phyloP scores from a whole-genome alignment of 2,888 invertebrate species.

The Pherbina coryleti region DNA sequence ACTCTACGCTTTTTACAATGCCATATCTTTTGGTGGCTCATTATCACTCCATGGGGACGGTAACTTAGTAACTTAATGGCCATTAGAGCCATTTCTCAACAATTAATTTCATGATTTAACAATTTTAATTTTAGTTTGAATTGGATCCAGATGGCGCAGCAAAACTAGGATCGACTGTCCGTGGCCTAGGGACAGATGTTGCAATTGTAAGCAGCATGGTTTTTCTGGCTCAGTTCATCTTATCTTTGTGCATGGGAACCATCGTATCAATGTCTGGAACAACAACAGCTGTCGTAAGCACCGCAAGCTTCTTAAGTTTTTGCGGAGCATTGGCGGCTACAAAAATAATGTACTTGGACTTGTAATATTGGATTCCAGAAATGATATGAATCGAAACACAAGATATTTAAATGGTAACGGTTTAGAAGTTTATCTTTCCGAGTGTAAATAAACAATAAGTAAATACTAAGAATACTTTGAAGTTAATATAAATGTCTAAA shows the following conservation, averaged over 20 bases:
- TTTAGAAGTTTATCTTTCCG: neutral
- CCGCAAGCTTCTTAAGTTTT: slow-evolving; percentile 86
- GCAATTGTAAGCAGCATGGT: slow-evolving; percentile 96
- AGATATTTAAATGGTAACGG: no score
- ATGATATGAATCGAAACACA: no score
- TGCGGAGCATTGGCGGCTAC: slow-evolving; percentile 89
- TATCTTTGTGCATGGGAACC: slow-evolving; percentile 88
- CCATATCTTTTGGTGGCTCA: slow-evolving; percentile 94
- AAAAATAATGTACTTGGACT: slow-evolving; percentile 89
- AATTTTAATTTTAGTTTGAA: slow-evolving; percentile 72
- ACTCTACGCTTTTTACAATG: slow-evolving; percentile 97
- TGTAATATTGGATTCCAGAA: slow-evolving; percentile 70
- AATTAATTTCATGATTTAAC: slow-evolving; percentile 2
- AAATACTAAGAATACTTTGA: neutral
- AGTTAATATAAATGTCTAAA: neutral
- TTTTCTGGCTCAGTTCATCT: slow-evolving; percentile 92
- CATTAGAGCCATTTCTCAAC: neutral
- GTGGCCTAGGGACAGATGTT: slow-evolving; percentile 94
- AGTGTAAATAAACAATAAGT: neutral
- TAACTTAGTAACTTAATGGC: slow-evolving; percentile 72
- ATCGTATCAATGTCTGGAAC: slow-evolving; percentile 85
- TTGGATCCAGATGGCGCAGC: slow-evolving; percentile 72
- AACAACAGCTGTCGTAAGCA: slow-evolving; percentile 89
- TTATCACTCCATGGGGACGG: slow-evolving; percentile 92
- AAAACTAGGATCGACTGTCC: slow-evolving; percentile 74